Conservation (phyloP, 2,797 vertebrate genomes). For the Thaleichthys pacificus region DNA sequence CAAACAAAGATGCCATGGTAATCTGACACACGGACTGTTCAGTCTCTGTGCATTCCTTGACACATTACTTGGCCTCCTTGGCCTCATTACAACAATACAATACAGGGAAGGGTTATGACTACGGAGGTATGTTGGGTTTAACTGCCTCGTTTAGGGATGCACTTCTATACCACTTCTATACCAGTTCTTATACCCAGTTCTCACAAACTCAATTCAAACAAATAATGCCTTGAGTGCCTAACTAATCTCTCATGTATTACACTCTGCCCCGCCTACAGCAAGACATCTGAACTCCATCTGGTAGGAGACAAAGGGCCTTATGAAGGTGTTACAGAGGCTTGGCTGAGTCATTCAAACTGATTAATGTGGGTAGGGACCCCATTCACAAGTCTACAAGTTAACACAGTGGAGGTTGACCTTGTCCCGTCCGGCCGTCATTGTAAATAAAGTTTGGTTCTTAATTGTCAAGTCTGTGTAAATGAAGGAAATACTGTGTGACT, state of each 20-base stretch:
- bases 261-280: too few species aligned
- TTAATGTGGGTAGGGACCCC: too few species aligned
- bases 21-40: neutral
- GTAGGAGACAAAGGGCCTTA: too few species aligned
- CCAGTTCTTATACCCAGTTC: neutral
- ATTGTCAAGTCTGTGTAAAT: neutral
- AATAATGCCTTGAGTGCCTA: too few species aligned
- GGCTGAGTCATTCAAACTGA: too few species aligned
- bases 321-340: too few species aligned
- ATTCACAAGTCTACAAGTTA: too few species aligned
- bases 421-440: neutral
- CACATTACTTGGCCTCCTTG: neutral
- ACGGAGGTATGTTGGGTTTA: too few species aligned
- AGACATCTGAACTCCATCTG: too few species aligned
- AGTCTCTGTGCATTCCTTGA: neutral
- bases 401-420: too few species aligned
- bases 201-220: neutral
- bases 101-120: neutral
- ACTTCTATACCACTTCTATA: neutral
- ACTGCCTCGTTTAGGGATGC: neutral
- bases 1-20: neutral
- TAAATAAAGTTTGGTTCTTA: neutral
- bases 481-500: slow-evolving; percentile 3
- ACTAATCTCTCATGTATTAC: too few species aligned
- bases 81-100: neutral